Evolutionary conservation across 2,113 vertebrate genomes (phyloP).

Genomic region (Tympanuchus pallidicinctus): DNA sequence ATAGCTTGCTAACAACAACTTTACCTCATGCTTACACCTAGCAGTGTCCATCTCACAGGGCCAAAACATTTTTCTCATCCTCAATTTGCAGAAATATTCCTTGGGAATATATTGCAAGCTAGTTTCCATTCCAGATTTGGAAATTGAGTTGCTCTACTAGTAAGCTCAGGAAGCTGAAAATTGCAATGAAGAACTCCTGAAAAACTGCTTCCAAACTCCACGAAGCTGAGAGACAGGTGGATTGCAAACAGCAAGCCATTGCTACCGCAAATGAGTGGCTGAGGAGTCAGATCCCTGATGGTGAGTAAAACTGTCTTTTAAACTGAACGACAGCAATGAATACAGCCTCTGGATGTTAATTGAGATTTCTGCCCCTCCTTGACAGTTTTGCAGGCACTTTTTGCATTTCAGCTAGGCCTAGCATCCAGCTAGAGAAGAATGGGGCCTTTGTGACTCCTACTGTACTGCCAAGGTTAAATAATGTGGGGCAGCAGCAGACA

Average conservation of each 20-base stretch:
- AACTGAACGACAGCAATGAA: neutral
- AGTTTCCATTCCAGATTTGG: neutral
- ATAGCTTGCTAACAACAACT: neutral
- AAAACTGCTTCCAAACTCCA: neutral
- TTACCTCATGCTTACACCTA: neutral
- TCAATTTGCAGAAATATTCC: neutral
- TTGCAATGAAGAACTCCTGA: neutral
- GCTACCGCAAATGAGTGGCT: neutral
- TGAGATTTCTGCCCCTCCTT: neutral
- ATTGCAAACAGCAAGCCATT: neutral
- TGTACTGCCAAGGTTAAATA: neutral
- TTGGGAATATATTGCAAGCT: neutral
- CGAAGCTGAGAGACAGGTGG: neutral
- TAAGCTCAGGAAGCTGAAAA: neutral
- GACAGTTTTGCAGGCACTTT: neutral
- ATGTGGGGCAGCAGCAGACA: neutral
- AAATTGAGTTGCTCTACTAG: neutral
- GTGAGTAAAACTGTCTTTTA: neutral
- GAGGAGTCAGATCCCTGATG: neutral
- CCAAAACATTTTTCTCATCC: neutral
- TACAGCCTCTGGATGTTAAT: neutral
- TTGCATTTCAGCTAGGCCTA: neutral
- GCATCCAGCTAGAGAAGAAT: neutral
- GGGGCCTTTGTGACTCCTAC: rapidly evolving
- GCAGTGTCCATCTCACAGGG: neutral